Percentiles rank a stretch among this genome's conserved stretches.
phyloP scores from a whole-genome alignment of 2,888 invertebrate species.

The Acanthosepion lycidas region DNA sequence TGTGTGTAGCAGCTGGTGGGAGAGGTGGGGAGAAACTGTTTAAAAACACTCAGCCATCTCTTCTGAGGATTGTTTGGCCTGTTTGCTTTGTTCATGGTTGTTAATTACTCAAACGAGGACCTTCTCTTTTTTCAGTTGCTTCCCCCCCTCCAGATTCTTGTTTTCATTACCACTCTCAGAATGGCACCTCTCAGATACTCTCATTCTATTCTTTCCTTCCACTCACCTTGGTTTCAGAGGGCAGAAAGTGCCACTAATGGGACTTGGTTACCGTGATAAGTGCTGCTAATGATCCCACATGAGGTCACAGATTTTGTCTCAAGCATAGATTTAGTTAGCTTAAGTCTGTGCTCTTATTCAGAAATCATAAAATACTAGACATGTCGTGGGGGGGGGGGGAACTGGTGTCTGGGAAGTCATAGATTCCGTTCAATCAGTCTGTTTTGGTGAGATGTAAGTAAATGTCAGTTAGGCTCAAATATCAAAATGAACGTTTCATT shows the following conservation, averaged over 20 bases:
- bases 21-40: neutral
- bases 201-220: neutral
- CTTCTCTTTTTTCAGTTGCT: neutral
- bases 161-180: neutral
- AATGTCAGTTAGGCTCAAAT: too few relatives aligned
- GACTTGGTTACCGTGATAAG: neutral
- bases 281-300: neutral
- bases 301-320: neutral
- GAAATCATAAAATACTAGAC: too few relatives aligned
- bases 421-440: too few relatives aligned
- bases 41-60: neutral
- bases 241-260: neutral
- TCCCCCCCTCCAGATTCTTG: neutral
- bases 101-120: neutral
- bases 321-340: too few relatives aligned
- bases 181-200: neutral
- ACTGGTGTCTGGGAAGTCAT: too few relatives aligned
- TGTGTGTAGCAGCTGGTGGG: neutral
- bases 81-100: neutral
- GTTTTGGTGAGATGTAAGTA: too few relatives aligned
- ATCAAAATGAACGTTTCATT: too few relatives aligned
- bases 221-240: too few relatives aligned
- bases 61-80: neutral
- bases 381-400: too few relatives aligned
- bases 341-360: too few relatives aligned